A percentile compares a stretch with the other conserved stretches of the same genome.
Conservation (phyloP, 2,113 vertebrate genomes). For the Cyanoliseus patagonus region DNA sequence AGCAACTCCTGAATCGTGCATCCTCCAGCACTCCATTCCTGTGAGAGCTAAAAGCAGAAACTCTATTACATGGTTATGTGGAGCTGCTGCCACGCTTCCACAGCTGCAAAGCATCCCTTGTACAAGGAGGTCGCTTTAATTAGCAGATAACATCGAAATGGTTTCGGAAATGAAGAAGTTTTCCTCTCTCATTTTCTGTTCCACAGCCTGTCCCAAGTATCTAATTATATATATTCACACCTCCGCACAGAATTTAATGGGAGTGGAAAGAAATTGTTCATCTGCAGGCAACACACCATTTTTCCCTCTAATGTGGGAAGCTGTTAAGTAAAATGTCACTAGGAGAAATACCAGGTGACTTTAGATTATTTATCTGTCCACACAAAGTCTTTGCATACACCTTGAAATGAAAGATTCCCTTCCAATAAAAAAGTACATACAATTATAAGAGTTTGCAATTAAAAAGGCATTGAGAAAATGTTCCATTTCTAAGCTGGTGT, state of each 20-base stretch:
- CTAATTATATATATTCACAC: constrained; percentile 12
- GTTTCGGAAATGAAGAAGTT: neutral
- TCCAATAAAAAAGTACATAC: neutral
- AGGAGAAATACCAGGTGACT: neutral
- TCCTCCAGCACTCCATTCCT: neutral
- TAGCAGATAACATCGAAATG: neutral
- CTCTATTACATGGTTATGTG: neutral
- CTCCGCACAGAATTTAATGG: neutral
- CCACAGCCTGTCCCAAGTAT: neutral
- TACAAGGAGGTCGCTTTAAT: neutral
- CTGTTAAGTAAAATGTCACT: neutral
- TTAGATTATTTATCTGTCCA: neutral
- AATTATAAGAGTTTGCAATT: neutral
- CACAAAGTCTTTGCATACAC: neutral
- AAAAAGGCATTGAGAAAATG: neutral
- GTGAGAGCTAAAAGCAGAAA: neutral
- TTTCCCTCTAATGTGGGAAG: neutral
- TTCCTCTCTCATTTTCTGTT: neutral
- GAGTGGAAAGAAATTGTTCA: neutral
- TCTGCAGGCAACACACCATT: neutral
- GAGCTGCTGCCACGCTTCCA: neutral
- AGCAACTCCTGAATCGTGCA: neutral
- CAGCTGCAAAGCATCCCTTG: neutral
- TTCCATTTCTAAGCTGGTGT: neutral
- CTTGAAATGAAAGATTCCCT: neutral